Conservation (phyloP, 2,113 vertebrate genomes). For the Sander lucioperca region DNA sequence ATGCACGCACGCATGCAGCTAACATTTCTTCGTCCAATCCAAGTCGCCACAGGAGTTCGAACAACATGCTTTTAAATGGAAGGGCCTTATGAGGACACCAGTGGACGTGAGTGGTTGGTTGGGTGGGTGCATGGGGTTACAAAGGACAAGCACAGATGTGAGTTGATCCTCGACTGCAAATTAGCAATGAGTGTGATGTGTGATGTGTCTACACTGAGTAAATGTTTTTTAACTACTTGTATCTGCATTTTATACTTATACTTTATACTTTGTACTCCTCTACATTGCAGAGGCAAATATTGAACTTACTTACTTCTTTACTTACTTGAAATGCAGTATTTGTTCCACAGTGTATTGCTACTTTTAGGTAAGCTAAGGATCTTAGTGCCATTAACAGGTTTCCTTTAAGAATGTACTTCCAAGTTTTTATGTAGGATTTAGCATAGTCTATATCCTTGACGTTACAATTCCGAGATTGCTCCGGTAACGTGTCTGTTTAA, state of each 20-base stretch:
- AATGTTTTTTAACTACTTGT: too few relatives aligned
- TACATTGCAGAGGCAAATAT: too few relatives aligned
- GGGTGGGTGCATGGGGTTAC: neutral
- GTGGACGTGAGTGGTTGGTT: conserved; percentile 1
- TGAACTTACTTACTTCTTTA: too few relatives aligned
- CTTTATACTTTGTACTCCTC: too few relatives aligned
- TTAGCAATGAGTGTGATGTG: neutral
- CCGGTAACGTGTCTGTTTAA: neutral
- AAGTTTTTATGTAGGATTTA: too few relatives aligned
- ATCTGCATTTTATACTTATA: too few relatives aligned
- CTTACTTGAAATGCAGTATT: neutral
- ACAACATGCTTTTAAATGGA: conserved; percentile 18
- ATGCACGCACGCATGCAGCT: neutral
- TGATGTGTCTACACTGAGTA: neutral
- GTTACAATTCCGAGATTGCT: too few relatives aligned
- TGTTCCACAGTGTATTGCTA: neutral
- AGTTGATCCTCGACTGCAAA: neutral
- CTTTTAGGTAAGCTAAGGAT: neutral
- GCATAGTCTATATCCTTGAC: too few relatives aligned
- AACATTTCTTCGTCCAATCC: conserved; percentile 32
- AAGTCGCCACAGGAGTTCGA: conserved; percentile 27
- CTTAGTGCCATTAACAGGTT: neutral
- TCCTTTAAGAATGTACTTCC: neutral
- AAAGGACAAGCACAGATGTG: conserved; percentile 24
- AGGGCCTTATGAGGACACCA: neutral